Conservation (phyloP, 2,113 vertebrate genomes). For the Sylvilagus bachmani region DNA sequence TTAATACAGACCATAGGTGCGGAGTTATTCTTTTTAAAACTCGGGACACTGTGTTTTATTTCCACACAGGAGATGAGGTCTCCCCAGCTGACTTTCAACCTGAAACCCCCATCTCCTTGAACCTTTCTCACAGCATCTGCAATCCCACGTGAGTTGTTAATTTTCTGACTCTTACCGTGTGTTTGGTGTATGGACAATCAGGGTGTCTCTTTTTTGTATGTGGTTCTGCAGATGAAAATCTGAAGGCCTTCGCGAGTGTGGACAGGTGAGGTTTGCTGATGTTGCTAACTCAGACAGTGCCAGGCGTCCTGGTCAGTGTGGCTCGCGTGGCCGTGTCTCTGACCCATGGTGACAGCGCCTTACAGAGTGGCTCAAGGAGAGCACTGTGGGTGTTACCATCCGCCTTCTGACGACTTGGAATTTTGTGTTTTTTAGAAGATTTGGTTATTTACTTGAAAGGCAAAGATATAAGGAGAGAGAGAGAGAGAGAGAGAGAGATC, state of each 20-base stretch:
- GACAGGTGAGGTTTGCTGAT: background rate
- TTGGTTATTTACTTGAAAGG: too few species aligned
- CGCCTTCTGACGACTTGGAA: background rate
- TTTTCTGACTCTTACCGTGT: rapidly evolving
- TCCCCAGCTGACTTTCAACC: slow-evolving; percentile 86
- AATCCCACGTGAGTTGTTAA: slow-evolving; percentile 87
- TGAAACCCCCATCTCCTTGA: slow-evolving; percentile 88
- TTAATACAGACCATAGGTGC: background rate
- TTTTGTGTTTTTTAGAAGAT: background rate
- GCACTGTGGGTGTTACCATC: background rate
- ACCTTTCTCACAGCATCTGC: slow-evolving; percentile 89
- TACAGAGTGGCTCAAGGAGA: background rate
- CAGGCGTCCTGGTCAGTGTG: rapidly evolving
- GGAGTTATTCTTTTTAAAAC: background rate
- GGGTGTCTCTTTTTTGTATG: background rate
- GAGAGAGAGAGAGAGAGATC: too few species aligned
- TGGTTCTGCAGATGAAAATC: background rate
- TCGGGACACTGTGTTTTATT: background rate
- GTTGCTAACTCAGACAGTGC: background rate
- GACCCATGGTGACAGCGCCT: too few species aligned
- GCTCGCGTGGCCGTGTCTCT: rapidly evolving
- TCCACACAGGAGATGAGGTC: slow-evolving; percentile 86
- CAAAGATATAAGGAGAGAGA: too few species aligned
- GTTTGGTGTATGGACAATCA: too few species aligned
- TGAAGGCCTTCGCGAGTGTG: background rate